These are phyloP conservation scores for Sphaerophoria rueppellii DNA, from an alignment of 2,888 invertebrate species.

Conservation along the genomic window DNA sequence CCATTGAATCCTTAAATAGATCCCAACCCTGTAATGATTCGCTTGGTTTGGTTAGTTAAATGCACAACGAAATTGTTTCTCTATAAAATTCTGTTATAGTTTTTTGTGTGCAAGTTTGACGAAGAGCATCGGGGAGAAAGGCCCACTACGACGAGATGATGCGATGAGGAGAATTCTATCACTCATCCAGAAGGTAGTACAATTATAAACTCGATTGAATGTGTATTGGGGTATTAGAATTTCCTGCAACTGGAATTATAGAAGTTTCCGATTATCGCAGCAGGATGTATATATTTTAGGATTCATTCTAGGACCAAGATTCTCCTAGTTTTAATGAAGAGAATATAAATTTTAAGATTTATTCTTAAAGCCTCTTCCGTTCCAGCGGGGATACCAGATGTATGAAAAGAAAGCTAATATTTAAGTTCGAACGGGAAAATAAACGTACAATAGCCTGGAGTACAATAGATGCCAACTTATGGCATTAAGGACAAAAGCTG, in stretches of 20 bases:
- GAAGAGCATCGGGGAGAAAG: neutral
- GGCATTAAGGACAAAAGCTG: slow-evolving; percentile 36
- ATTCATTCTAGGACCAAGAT: too few relatives aligned
- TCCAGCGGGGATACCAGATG: neutral
- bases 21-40: slow-evolving; percentile 16
- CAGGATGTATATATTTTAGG: neutral
- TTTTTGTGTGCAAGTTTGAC: neutral
- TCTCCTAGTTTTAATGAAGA: neutral
- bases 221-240: neutral
- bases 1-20: slow-evolving; percentile 18
- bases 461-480: slow-evolving; percentile 41
- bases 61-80: slow-evolving; percentile 8
- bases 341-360: slow-evolving; percentile 26
- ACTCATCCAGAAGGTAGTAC: slow-evolving; percentile 23
- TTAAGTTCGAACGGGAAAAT: slow-evolving; percentile 30
- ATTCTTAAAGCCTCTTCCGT: slow-evolving; percentile 26
- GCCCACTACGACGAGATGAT: neutral
- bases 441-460: slow-evolving; percentile 25
- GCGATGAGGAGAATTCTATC: slow-evolving; percentile 4
- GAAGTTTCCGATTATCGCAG: neutral
- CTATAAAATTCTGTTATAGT: neutral
- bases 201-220: slow-evolving; percentile 48
- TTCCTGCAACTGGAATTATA: neutral
- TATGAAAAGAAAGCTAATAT: slow-evolving; percentile 12
- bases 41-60: slow-evolving; percentile 9